phyloP scores from a whole-genome alignment of 2,888 invertebrate genomes.

The Apomyelois bistriatella region DNA sequence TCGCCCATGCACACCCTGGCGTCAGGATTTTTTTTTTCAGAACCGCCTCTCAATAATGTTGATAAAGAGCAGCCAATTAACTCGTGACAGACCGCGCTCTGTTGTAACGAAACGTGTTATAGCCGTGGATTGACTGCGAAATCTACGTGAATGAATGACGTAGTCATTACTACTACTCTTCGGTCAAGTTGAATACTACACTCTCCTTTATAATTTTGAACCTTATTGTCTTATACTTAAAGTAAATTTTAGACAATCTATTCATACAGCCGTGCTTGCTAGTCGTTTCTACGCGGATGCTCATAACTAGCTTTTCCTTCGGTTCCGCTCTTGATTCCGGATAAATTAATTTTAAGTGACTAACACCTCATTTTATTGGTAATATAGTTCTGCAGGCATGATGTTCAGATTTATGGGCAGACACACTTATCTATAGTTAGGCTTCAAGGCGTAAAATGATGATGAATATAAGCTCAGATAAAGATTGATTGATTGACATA shows the following conservation, averaged over 20 bases:
- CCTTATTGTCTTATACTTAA: not conserved
- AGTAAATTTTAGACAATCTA: not conserved
- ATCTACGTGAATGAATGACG: slow-evolving; percentile 34
- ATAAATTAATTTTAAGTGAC: not conserved
- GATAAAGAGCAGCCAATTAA: too few relatives aligned
- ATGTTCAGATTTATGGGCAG: not conserved
- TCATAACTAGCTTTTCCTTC: slow-evolving; percentile 9
- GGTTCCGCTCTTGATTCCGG: slow-evolving; percentile 4
- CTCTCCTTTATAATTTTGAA: slow-evolving; percentile 12
- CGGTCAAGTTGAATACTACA: not conserved
- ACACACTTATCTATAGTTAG: too few relatives aligned
- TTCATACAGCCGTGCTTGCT: not conserved
- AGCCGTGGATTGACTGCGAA: slow-evolving; percentile 11
- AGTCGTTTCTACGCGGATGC: slow-evolving; percentile 35
- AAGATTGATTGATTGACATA: too few relatives aligned
- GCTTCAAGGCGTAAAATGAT: too few relatives aligned
- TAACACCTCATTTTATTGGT: not conserved
- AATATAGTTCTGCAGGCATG: not conserved
- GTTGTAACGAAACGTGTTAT: slow-evolving; percentile 3
- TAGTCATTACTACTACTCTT: slow-evolving; percentile 23
- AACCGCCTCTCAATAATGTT: too few relatives aligned
- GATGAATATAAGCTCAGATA: too few relatives aligned
- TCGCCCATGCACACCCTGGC: too few relatives aligned
- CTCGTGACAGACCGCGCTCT: not conserved
- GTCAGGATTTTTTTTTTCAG: too few relatives aligned